These are phyloP conservation scores for Steromphala cineraria DNA, from an alignment of 2,888 invertebrate genomes.

Conservation along the genomic window DNA sequence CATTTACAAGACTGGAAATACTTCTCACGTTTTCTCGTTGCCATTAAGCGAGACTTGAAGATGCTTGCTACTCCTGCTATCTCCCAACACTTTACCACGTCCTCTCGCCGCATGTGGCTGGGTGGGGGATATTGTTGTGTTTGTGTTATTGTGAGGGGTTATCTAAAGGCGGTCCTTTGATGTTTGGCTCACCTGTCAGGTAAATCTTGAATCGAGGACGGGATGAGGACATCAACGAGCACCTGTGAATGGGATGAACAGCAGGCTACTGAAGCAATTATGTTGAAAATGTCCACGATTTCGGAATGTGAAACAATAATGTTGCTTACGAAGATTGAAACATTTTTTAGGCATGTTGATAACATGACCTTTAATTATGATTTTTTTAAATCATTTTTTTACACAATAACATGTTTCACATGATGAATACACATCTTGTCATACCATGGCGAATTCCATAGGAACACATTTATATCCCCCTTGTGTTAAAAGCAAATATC, in stretches of 20 bases:
- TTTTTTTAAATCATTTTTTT: no score
- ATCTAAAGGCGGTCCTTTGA: background rate
- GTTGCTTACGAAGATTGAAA: no score
- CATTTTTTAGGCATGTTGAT: background rate
- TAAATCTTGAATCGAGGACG: conserved; percentile 73
- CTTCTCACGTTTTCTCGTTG: conserved; percentile 1
- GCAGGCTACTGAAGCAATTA: no score
- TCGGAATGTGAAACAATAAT: no score
- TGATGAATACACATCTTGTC: no score
- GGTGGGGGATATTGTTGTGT: background rate
- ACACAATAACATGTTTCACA: no score
- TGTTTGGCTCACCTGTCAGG: conserved; percentile 70
- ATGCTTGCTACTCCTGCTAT: background rate
- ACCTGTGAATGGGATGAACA: conserved; percentile 57
- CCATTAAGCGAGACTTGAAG: background rate
- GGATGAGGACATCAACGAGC: conserved; percentile 73
- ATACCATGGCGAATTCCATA: no score
- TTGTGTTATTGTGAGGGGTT: background rate
- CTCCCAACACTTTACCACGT: background rate
- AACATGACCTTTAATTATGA: background rate
- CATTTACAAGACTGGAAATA: background rate
- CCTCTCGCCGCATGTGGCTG: background rate
- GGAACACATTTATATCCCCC: no score
- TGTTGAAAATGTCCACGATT: no score
- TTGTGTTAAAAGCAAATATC: no score